Conservation (phyloP, 2,888 invertebrate species). For the Corbicula japonica region DNA sequence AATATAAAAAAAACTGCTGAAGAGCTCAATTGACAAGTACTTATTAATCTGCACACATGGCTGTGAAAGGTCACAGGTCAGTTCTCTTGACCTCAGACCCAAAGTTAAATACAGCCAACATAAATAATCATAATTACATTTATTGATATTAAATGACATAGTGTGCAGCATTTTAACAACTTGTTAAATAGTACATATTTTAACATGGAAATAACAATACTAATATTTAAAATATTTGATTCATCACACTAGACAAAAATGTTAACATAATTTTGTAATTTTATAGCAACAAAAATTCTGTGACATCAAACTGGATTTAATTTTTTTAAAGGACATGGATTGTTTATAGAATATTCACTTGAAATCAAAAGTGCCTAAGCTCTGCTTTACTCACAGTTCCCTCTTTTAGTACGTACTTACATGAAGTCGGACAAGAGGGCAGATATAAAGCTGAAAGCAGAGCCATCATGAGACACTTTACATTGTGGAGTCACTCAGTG, state of each 20-base stretch:
- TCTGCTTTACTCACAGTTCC: slow-evolving; percentile 58
- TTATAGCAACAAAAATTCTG: slow-evolving; percentile 11
- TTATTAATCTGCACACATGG: not conserved
- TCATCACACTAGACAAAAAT: no score
- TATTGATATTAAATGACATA: no score
- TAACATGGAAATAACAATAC: no score
- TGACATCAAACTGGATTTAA: slow-evolving; percentile 34
- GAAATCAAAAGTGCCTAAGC: slow-evolving; percentile 52
- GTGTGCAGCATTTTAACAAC: no score
- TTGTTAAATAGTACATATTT: no score
- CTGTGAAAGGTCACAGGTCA: not conserved
- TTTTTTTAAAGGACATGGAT: no score
- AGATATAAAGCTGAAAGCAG: slow-evolving; percentile 57
- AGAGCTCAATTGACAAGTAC: not conserved
- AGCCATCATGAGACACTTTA: slow-evolving; percentile 54
- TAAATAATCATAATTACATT: no score
- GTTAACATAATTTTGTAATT: no score
- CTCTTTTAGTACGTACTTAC: slow-evolving; percentile 62
- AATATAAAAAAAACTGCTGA: not conserved
- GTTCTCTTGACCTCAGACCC: slow-evolving; percentile 20
- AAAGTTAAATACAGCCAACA: no score
- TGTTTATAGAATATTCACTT: no score
- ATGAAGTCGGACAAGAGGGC: slow-evolving; percentile 61
- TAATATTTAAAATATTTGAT: no score
- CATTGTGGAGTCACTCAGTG: slow-evolving; percentile 18